These are phyloP conservation scores for Dryocosmus kuriphilus DNA, from an alignment of 2,888 invertebrate species.

Conservation along the genomic window DNA sequence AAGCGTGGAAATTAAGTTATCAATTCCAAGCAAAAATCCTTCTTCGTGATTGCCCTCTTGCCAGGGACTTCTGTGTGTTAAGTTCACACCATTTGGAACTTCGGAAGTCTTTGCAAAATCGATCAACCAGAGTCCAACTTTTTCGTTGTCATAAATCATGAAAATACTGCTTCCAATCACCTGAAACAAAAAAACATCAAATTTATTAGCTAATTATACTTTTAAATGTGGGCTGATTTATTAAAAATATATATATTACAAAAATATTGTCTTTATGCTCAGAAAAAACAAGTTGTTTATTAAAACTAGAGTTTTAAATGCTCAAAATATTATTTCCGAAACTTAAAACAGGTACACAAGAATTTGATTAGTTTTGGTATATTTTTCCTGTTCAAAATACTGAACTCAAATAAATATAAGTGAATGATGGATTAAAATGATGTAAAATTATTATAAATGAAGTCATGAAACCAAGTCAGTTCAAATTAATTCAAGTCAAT, in stretches of 20 bases:
- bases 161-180: conserved; percentile 95
- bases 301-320: too few relatives aligned
- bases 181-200: conserved; percentile 68
- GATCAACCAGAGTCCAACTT: conserved; percentile 96
- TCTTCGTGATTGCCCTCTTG: conserved; percentile 97
- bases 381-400: too few relatives aligned
- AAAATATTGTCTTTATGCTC: too few relatives aligned
- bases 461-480: too few relatives aligned
- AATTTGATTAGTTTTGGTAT: too few relatives aligned
- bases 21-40: conserved; percentile 94
- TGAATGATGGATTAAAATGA: too few relatives aligned
- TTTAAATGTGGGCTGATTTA: background rate
- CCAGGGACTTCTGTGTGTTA: conserved; percentile 92
- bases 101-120: conserved; percentile 96
- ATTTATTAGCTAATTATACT: background rate
- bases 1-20: conserved; percentile 90
- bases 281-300: too few relatives aligned
- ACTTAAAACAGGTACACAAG: too few relatives aligned
- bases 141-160: conserved; percentile 93
- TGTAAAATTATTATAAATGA: too few relatives aligned
- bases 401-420: too few relatives aligned
- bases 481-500: too few relatives aligned
- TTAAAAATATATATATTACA: conserved; percentile 9
- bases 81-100: conserved; percentile 83
- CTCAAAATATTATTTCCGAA: too few relatives aligned